Conservation (phyloP, 2,113 vertebrate species). For the Cyanistes caeruleus region DNA sequence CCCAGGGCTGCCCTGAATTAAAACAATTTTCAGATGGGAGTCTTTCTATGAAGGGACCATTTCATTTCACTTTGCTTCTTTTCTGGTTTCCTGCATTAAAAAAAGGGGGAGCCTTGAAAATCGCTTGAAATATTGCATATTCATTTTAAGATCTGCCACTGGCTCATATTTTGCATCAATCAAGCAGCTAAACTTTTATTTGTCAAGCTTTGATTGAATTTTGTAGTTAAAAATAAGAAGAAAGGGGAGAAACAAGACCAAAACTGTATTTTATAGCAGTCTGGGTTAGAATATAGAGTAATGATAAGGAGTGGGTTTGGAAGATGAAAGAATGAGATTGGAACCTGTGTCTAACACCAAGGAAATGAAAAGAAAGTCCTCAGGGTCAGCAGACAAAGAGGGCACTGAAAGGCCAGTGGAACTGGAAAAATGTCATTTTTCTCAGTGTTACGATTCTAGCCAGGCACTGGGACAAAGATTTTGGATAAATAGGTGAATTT, state of each 20-base stretch:
- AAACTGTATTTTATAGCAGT: background rate
- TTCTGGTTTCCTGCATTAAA: constrained; percentile 33
- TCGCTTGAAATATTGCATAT: constrained; percentile 64
- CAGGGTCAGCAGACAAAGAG: background rate
- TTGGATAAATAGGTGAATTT: background rate
- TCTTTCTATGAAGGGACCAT: constrained; percentile 58
- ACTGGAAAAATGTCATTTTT: background rate
- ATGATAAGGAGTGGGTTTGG: constrained; percentile 22
- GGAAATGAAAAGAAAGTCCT: background rate
- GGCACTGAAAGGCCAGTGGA: background rate
- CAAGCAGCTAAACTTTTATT: constrained; percentile 37
- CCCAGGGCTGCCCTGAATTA: constrained; percentile 51
- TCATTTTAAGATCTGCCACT: constrained; percentile 44
- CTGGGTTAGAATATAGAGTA: constrained; percentile 25
- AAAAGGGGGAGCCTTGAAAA: constrained; percentile 7
- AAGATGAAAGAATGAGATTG: constrained; percentile 52
- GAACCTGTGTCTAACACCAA: background rate
- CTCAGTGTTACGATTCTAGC: background rate
- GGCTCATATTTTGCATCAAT: constrained; percentile 53
- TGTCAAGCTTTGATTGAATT: constrained; percentile 58
- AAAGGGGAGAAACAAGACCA: constrained; percentile 1
- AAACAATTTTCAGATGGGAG: constrained; percentile 72
- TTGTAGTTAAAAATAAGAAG: constrained; percentile 28
- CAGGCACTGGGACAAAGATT: background rate
- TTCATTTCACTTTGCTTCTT: constrained; percentile 60